Base-by-base conservation (phyloP, 2,797 vertebrate genomes). In the Carcharodon carcharias region DNA sequence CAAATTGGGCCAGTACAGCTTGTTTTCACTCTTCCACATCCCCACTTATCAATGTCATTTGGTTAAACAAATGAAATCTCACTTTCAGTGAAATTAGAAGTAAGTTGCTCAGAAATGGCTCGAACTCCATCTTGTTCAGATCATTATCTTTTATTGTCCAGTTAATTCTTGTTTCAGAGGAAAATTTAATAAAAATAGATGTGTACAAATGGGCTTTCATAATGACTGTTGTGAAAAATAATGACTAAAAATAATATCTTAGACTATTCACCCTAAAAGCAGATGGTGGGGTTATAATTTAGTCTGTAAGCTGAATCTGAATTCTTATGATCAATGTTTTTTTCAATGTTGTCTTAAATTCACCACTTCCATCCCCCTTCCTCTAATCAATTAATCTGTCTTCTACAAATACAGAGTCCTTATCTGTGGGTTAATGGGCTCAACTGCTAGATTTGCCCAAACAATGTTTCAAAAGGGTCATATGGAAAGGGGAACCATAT, bases 141-240 rank as follows among this genome's bases (percentile, higher is more conserved):
- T 26, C 21, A 26, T 93, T 93, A 67, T 65, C 61, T 93, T 93
- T 93, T 23, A 65, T 45, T 40, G 61, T 93, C 91, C 91, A 93
- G 26, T 65, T 93, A 93, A 65, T 93, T 26, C 8, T 65, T 40
- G 16, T 45, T 93, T 67, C 91, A 93, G 21, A 67, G n/a, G 2
- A 40, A 65, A 67, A 45, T 67, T 23, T 67, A 45, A 93, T 93
- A 67, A 93, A 65, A 67, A 67, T 45, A 93, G 61, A 67, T 93
- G n/a, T 45, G 91, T 67, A 45, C 63, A 92, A n/a, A 92, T 92
- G 58, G 26, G n/a, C 40, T 93, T 93, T 67, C 26, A 67, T 40
- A 93, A 93, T 65, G 91, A 93, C 21, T 11, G 18, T 8, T 23
- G 61, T 67, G n/a, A 93, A 93, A 92, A 65, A 67, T 67, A 93